A percentile compares a stretch with the other conserved stretches of the same genome.
Conservation (phyloP, 2,888 invertebrate species). For the Eristalis arbustorum region DNA sequence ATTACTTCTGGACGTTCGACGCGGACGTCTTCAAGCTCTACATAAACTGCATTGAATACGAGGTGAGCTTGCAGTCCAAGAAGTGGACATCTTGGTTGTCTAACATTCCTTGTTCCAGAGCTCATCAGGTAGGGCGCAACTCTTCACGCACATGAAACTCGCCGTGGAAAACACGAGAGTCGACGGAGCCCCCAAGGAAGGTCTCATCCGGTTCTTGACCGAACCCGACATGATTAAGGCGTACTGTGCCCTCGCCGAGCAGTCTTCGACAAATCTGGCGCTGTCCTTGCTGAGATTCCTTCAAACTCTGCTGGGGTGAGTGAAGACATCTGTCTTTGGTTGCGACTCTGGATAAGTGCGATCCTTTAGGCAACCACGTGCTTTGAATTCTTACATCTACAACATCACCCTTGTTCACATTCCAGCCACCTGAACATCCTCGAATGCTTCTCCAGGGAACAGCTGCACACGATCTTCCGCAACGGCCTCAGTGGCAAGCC, state of each 20-base stretch:
- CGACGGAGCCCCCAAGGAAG: not conserved
- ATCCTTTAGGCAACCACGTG: no score
- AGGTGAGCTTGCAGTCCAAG: not conserved
- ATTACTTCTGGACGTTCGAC: constrained; percentile 18
- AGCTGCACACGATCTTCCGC: constrained; percentile 42
- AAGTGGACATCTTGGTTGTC: not conserved
- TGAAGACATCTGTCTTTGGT: no score
- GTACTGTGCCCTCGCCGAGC: constrained; percentile 31
- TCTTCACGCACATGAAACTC: constrained; percentile 21
- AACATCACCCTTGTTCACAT: not conserved
- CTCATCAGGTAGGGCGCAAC: not conserved
- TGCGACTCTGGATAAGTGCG: no score
- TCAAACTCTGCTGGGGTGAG: constrained; percentile 34
- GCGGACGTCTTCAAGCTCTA: constrained; percentile 40
- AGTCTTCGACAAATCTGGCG: not conserved
- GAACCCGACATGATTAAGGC: constrained; percentile 30
- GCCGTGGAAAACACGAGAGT: constrained; percentile 20
- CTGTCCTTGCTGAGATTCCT: constrained; percentile 31
- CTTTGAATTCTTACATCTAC: no score
- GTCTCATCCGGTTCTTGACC: constrained; percentile 25
- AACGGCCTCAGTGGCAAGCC: constrained; percentile 8
- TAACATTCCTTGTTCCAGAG: not conserved
- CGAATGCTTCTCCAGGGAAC: constrained; percentile 35
- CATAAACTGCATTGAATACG: constrained; percentile 38
- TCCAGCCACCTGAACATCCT: constrained; percentile 34